A percentile compares a stretch with the other conserved stretches of the same genome.
Evolutionary conservation across 2,113 vertebrate species (phyloP).

Genomic region (Tringa solitaria): DNA sequence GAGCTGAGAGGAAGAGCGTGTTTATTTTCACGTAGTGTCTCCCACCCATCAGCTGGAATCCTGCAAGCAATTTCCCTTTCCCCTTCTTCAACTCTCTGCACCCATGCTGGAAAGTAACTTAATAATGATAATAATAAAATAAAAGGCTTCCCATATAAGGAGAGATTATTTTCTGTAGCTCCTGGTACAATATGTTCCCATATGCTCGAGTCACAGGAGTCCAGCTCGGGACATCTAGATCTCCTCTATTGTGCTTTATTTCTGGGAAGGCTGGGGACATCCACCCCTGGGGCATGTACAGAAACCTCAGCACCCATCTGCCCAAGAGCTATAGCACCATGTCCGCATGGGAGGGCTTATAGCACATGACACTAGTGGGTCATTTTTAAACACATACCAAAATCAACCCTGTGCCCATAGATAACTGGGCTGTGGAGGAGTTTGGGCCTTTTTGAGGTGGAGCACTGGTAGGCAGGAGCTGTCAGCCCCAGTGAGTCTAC

Average conservation of each 20-base stretch:
- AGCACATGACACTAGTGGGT: neutral
- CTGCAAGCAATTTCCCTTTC: neutral
- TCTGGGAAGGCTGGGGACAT: neutral
- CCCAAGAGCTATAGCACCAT: too few relatives aligned
- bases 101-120: neutral
- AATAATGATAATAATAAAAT: neutral
- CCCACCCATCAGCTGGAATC: conserved; percentile 7
- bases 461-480: neutral
- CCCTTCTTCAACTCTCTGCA: neutral
- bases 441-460: neutral
- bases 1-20: neutral
- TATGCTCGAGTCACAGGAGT: neutral
- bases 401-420: neutral
- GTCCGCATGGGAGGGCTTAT: neutral
- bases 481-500: neutral
- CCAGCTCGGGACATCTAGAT: neutral
- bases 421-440: neutral
- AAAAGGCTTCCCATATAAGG: neutral
- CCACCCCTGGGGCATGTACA: rapidly evolving
- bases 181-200: neutral
- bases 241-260: neutral
- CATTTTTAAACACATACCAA: neutral
- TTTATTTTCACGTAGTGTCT: neutral
- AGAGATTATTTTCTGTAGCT: neutral
- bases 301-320: neutral